A percentile compares a stretch with the other conserved stretches of the same genome.
Conservation (phyloP, 2,797 vertebrate species). For the Dicrostonyx torquatus region DNA sequence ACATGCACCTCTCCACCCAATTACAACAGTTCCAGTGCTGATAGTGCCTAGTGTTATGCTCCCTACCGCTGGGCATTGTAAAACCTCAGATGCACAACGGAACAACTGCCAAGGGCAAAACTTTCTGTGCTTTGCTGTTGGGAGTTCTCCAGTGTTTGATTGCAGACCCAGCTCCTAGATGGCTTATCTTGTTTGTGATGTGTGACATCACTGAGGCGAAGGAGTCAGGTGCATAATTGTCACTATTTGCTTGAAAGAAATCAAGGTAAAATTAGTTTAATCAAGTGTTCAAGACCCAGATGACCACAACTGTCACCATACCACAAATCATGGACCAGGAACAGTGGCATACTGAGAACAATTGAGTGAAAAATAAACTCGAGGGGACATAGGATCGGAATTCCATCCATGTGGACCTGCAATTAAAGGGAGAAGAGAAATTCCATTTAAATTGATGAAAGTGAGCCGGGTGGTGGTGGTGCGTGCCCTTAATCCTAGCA, state of each 20-base stretch:
- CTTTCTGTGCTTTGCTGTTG: slow-evolving; percentile 12
- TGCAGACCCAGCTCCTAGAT: neutral
- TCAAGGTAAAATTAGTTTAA: neutral
- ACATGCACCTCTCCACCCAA: too few relatives aligned
- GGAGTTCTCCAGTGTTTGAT: neutral
- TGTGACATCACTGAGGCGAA: neutral
- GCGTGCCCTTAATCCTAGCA: too few relatives aligned
- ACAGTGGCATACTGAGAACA: neutral
- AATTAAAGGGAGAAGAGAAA: slow-evolving; percentile 22
- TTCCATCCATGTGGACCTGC: neutral
- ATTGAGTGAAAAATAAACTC: neutral
- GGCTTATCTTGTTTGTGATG: neutral
- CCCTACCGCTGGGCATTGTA: neutral
- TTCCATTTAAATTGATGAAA: neutral
- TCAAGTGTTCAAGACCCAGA: neutral
- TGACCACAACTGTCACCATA: neutral
- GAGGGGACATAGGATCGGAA: neutral
- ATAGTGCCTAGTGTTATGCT: neutral
- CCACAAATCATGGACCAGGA: neutral
- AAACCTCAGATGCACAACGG: neutral
- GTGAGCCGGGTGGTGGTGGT: too few relatives aligned
- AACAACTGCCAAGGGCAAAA: neutral
- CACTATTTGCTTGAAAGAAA: neutral
- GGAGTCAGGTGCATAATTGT: neutral
- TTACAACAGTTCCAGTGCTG: too few relatives aligned